These are phyloP conservation scores for Marmota monax DNA, from an alignment of 2,113 vertebrate species.

Conservation along the genomic window DNA sequence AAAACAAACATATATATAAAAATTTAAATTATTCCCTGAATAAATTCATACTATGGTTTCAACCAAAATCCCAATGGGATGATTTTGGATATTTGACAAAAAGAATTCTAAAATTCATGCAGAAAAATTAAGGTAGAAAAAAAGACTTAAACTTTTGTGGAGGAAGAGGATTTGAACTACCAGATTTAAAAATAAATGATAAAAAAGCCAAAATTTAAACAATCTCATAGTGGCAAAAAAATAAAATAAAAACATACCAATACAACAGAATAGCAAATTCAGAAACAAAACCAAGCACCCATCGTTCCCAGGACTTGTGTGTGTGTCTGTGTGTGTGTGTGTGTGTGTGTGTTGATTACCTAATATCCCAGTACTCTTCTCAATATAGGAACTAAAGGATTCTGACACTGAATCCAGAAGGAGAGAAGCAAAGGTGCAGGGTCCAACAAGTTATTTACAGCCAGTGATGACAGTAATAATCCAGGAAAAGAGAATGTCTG, in stretches of 20 bases:
- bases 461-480: neutral
- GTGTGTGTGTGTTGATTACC: neutral
- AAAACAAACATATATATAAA: too few relatives aligned
- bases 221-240: constrained; percentile 7
- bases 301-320: neutral
- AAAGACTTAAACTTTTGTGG: neutral
- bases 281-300: neutral
- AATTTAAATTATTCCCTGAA: constrained; percentile 30
- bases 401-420: neutral
- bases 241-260: neutral
- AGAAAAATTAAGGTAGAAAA: constrained; percentile 36
- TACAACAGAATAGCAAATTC: constrained; percentile 27
- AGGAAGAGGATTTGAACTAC: neutral
- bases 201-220: constrained; percentile 26
- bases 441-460: neutral
- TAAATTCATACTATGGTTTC: neutral
- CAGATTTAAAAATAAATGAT: constrained; percentile 44
- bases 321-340: too few relatives aligned
- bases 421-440: neutral
- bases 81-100: constrained; percentile 48
- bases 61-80: constrained; percentile 4
- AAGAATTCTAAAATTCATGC: constrained; percentile 33
- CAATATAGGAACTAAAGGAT: neutral
- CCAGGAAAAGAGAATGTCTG: neutral
- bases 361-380: neutral